A percentile compares a stretch with the other conserved stretches of the same genome.
Evolutionary conservation across 64 coral and sea anemone species (phyloP).

Genomic region (Montipora cactus): DNA sequence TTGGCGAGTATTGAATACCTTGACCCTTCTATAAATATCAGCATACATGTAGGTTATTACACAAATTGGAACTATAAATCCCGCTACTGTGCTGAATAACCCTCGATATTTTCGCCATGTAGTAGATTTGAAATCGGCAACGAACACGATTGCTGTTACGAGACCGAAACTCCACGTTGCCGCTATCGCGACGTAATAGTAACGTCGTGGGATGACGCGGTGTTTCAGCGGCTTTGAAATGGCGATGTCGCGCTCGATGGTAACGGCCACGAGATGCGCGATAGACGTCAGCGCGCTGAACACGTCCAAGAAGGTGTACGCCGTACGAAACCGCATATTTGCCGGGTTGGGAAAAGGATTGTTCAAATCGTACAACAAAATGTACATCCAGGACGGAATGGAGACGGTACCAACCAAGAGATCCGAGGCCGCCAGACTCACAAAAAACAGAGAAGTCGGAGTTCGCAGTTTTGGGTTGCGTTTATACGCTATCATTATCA

Average conservation of each 20-base stretch:
- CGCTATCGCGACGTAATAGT: constrained; percentile 51
- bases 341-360: not conserved
- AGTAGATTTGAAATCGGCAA: not conserved
- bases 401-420: constrained; percentile 73
- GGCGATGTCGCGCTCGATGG: constrained; percentile 73
- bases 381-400: constrained; percentile 73
- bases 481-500: constrained; percentile 66
- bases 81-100: constrained; percentile 31
- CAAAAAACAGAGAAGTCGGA: constrained; percentile 72
- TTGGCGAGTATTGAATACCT: constrained; percentile 33
- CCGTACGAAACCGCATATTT: not conserved
- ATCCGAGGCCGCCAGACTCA: constrained; percentile 82
- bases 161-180: constrained; percentile 68
- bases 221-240: constrained; percentile 82
- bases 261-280: constrained; percentile 76
- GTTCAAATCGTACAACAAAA: constrained; percentile 31
- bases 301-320: constrained; percentile 64
- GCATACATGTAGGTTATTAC: constrained; percentile 64
- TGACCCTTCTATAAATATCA: constrained; percentile 31
- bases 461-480: constrained; percentile 77
- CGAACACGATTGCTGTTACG: constrained; percentile 19
- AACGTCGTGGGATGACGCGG: not conserved
- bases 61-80: constrained; percentile 65
- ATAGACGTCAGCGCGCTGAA: constrained; percentile 85
- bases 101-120: constrained; percentile 40